phyloP scores from a whole-genome alignment of 2,888 invertebrate species.

The Erebia epiphron region DNA sequence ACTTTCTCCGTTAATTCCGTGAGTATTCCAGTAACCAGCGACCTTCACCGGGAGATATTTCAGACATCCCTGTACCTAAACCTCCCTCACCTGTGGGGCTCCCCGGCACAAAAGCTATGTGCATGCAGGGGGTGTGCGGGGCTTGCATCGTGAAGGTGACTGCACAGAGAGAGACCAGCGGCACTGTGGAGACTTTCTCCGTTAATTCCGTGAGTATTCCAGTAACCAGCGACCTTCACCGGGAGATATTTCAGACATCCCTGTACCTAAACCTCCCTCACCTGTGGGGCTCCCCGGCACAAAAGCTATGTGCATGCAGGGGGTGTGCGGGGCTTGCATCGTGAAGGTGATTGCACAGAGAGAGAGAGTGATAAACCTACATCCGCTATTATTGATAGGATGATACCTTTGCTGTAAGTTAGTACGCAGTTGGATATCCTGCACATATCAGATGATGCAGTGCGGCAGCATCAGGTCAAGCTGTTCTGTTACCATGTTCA shows the following conservation, averaged over 20 bases:
- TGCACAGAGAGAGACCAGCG: constrained; percentile 56
- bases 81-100: constrained; percentile 83
- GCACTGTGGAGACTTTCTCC: constrained; percentile 59
- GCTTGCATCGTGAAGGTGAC: constrained; percentile 68
- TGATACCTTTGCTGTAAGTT: too few relatives aligned
- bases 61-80: constrained; percentile 85
- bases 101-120: constrained; percentile 86
- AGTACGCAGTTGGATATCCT: too few relatives aligned
- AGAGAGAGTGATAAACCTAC: too few relatives aligned
- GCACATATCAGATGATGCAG: too few relatives aligned
- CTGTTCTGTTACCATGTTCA: too few relatives aligned
- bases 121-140: constrained; percentile 71
- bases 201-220: constrained; percentile 66
- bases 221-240: constrained; percentile 55
- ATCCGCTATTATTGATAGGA: too few relatives aligned
- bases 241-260: constrained; percentile 82
- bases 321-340: constrained; percentile 70
- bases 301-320: constrained; percentile 80
- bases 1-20: constrained; percentile 73
- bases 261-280: constrained; percentile 85
- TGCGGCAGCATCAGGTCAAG: too few relatives aligned
- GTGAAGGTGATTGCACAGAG: constrained; percentile 65
- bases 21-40: constrained; percentile 47
- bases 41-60: constrained; percentile 67
- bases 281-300: constrained; percentile 85